Conservation (phyloP, 2,797 vertebrate genomes). For the Coregonus suidteri region DNA sequence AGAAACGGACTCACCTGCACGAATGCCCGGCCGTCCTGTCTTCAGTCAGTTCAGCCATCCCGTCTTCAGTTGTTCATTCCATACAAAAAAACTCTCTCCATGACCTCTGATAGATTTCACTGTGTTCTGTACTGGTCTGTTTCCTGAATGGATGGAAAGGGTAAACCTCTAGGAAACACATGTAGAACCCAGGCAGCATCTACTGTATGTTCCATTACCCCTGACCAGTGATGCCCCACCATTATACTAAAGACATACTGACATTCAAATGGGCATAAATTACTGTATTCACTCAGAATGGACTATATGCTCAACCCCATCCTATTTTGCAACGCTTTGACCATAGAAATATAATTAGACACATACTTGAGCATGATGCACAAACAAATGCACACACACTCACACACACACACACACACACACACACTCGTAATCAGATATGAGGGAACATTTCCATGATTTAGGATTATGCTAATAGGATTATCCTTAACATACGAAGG, state of each 20-base stretch:
- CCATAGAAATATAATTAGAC: background rate
- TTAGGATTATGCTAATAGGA: constrained; percentile 70
- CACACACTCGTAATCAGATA: too few relatives aligned
- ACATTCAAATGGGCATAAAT: too few relatives aligned
- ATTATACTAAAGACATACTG: background rate
- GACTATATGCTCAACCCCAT: background rate
- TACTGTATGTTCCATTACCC: background rate
- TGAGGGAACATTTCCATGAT: constrained; percentile 68
- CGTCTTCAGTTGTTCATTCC: too few relatives aligned
- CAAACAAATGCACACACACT: background rate
- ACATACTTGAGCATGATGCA: background rate
- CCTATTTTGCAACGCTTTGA: background rate
- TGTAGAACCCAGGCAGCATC: background rate
- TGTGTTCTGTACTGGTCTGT: background rate
- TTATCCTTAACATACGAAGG: constrained; percentile 61
- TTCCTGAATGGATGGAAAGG: background rate
- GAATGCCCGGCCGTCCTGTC: too few relatives aligned
- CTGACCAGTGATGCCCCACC: background rate
- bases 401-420: too few relatives aligned
- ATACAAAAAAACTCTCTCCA: too few relatives aligned
- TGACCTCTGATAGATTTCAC: too few relatives aligned
- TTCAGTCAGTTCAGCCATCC: too few relatives aligned
- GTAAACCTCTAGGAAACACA: background rate
- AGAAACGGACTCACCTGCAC: too few relatives aligned
- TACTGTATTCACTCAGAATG: background rate